Evolutionary conservation across 2,797 vertebrate species (phyloP), one percentile per base, ranked within the genome.

Genomic region (Triplophysa yarkandensis): DNA sequence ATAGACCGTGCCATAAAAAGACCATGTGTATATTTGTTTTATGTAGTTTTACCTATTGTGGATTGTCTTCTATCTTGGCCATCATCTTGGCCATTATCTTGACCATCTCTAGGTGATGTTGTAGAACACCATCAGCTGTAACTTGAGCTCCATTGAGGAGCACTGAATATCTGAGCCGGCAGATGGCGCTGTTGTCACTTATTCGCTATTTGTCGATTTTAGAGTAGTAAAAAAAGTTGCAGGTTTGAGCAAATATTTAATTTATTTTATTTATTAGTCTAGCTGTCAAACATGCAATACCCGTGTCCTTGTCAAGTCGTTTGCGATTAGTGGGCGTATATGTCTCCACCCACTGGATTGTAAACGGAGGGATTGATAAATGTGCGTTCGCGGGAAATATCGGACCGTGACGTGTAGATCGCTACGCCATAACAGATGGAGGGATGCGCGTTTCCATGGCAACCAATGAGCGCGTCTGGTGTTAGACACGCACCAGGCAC

Each of bases 361-460:
- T 48, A 62, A 70, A 57, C 63, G 30, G 4, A 6, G 7, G 39
- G 28, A 76, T 41, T 32, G n/a, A 75, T 68, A 50, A 2, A 27
- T 6, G 14, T 55, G 52, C 28, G 16, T 55, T 21, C 17, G 44
- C 8, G 2, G 13, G 54, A 88, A 89, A 86, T 81, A 84, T 82
- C 80, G 84, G 17, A 10, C 55, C 17, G 28, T 54, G 74, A 86
- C 81, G 80, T 70, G 46, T 79, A 88, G 89, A 89, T 91, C 90
- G 85, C 83, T 74, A 84, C 87, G 81, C 85, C 83, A 77, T 87
- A 87, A 89, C 91, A 93, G 92, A 93, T 91, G 91, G 91, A 84
- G 87, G 87, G 84, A 83, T 54, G 66, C 69, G 36, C 69, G 89
- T 91, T 91, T 88, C 90, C 90, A 83, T 81, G 91, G 88, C 90